Conservation (phyloP, 1,140 invertebrate genomes). For the Meloidogyne hapla region DNA sequence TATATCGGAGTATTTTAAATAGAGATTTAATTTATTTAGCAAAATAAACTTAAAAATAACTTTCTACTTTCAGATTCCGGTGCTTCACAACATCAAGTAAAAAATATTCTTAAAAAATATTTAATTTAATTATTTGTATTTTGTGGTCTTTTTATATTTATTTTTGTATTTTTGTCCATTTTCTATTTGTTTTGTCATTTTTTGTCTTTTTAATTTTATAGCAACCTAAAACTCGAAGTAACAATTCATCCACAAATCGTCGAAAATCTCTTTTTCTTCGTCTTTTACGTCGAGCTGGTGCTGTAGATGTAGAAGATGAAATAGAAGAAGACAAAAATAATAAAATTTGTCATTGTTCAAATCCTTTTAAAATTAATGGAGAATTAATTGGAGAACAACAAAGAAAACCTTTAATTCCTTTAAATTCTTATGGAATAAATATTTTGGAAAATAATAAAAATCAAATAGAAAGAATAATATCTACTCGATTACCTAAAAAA, state of each 20-base stretch:
- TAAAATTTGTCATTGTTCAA: neutral
- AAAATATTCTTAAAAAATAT: neutral
- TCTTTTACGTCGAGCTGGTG: neutral
- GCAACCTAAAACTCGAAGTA: neutral
- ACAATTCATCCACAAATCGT: slow-evolving; percentile 1
- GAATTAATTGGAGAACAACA: neutral
- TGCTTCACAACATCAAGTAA: slow-evolving; percentile 19
- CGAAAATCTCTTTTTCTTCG: slow-evolving; percentile 34
- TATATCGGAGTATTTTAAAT: too few relatives aligned
- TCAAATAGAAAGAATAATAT: neutral
- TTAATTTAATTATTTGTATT: slow-evolving; percentile 7
- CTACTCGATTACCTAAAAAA: neutral
- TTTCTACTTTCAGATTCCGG: slow-evolving; percentile 10
- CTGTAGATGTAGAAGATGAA: neutral
- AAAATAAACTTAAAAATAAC: neutral
- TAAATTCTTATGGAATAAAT: neutral
- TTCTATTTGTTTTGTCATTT: neutral
- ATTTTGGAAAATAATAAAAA: neutral
- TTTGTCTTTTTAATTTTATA: neutral
- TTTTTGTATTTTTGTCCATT: slow-evolving; percentile 5
- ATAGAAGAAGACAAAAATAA: neutral
- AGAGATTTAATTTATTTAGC: too few relatives aligned
- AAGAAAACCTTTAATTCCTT: neutral
- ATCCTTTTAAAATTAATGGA: slow-evolving; percentile 6
- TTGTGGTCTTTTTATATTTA: neutral